A percentile compares a stretch with the other conserved stretches of the same genome.
Conservation (phyloP, 2,113 vertebrate genomes). For the Mobula birostris region DNA sequence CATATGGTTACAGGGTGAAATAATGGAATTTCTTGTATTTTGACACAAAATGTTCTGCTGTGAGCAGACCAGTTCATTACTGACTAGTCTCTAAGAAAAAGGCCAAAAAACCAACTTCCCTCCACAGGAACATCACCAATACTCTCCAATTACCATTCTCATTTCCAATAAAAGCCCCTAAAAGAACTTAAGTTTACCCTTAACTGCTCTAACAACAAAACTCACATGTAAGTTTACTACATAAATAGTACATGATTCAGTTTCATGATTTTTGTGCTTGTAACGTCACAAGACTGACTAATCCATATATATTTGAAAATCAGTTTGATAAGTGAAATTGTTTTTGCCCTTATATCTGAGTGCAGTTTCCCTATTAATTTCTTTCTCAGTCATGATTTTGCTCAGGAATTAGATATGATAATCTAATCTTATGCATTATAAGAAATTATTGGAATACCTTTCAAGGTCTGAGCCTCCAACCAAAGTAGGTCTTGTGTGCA, state of each 20-base stretch:
- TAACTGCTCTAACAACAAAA: neutral
- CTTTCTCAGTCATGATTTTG: neutral
- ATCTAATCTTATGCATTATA: neutral
- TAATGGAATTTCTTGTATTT: neutral
- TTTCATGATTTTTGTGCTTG: neutral
- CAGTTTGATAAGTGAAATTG: neutral
- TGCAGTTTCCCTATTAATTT: neutral
- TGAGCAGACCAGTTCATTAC: neutral
- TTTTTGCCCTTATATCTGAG: neutral
- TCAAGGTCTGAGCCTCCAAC: neutral
- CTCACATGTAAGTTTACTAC: neutral
- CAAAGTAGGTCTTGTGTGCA: neutral
- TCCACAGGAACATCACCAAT: neutral
- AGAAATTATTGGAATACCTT: neutral
- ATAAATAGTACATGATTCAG: neutral
- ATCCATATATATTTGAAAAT: neutral
- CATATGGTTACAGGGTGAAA: neutral
- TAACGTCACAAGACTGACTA: neutral
- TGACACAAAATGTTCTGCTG: neutral
- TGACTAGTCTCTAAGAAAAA: neutral
- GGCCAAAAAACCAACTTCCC: too few relatives aligned
- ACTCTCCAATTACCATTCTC: neutral
- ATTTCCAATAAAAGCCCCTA: neutral
- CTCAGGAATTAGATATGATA: neutral
- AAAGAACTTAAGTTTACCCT: neutral